Percentiles rank a stretch among this genome's conserved stretches.
These are phyloP conservation scores for Tenrec ecaudatus DNA, from an alignment of 2,113 vertebrate genomes.

Conservation along the genomic window DNA sequence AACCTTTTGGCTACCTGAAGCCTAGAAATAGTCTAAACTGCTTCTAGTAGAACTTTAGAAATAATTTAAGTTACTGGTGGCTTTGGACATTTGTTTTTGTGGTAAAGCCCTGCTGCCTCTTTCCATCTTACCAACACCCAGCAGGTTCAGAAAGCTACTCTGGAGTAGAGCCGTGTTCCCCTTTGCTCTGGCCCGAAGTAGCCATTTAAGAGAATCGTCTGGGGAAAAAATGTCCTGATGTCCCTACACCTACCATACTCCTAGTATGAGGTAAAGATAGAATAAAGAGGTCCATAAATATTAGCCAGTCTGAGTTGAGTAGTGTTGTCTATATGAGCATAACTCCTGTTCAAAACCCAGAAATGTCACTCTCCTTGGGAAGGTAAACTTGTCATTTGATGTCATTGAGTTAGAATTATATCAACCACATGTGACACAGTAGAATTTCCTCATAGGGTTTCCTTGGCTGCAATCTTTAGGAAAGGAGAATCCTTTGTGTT, in stretches of 20 bases:
- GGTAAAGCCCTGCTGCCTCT: not conserved
- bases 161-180: not conserved
- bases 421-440: no score
- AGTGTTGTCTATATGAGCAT: not conserved
- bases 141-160: not conserved
- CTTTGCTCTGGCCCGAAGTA: not conserved
- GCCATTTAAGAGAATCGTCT: not conserved
- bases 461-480: no score
- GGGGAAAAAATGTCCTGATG: not conserved
- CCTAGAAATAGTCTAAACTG: not conserved
- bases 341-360: not conserved
- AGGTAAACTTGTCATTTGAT: not conserved
- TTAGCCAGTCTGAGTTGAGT: not conserved
- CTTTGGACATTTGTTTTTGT: not conserved
- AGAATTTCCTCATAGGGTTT: not conserved
- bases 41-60: not conserved
- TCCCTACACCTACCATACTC: not conserved
- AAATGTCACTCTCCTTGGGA: not conserved
- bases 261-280: not conserved
- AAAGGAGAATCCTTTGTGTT: no score
- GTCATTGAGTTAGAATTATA: not conserved
- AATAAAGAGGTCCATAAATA: not conserved
- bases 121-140: not conserved
- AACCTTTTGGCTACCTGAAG: not conserved
- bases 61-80: not conserved